Base-by-base conservation (phyloP, 2,113 vertebrate genomes). In the Syngnathus floridae region DNA sequence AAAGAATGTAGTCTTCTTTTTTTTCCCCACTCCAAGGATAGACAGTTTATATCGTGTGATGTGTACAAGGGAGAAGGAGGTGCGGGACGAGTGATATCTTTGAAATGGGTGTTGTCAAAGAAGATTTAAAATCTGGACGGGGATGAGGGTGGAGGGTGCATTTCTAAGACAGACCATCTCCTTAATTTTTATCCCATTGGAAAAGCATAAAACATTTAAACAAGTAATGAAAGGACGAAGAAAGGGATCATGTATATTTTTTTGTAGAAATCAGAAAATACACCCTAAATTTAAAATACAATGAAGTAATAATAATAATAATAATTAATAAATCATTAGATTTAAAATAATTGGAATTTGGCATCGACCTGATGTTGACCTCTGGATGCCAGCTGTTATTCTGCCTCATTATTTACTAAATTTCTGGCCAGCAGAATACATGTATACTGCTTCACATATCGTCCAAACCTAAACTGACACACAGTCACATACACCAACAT, bases 371-470 rank as follows among this genome's bases (percentile, higher is more conserved):
- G 65, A 31, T 22, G 69, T 73, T 86, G 78, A 84, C 78, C 78
- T 75, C 69, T 77, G 6, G 54, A 71, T 82, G 71, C 71, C 69
- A 79, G 64, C 59, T 67, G 49, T 51, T 66, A 57, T 69, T 71
- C 46, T 67, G 70, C 67, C 76, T 87, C 81, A 81, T 88, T 79
- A 77, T 85, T 76, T 71, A 61, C 73, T 63, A 73, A 40, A 35
- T 67, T 55, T 71, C 37, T 65, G 45, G 66, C 65, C 70, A 54
- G 59, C 55, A 64, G 64, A 75, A 40, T 13, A 43, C 11, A 45
- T 19, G 61, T 61, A 65, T n/a, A 67, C 45, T 55, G 57, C 58
- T 22, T n/a, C 19, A 21, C 37, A 41, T 8, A 38, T 36, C 38
- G 36, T 49, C 55, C 48, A 40, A 16, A 60, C 62, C 57, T n/a